Evolutionary conservation across 2,888 invertebrate species (phyloP).

Genomic region (Metalampra italica): DNA sequence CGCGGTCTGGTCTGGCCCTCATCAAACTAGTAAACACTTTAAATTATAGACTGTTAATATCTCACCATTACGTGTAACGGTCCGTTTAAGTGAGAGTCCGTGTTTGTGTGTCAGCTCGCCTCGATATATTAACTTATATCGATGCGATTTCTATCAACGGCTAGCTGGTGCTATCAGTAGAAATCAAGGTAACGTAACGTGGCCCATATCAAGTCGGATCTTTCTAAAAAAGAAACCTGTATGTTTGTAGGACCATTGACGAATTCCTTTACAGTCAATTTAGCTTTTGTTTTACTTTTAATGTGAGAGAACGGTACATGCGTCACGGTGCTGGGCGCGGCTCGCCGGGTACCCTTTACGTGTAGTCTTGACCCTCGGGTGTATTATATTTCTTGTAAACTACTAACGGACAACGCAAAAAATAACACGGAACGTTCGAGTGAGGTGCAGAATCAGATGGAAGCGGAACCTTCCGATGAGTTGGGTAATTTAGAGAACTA

Average conservation of each 20-base stretch:
- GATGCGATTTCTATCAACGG: background rate
- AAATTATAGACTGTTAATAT: conserved; percentile 11
- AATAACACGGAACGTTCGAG: background rate
- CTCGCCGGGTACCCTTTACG: conserved; percentile 7
- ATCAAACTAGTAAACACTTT: conserved; percentile 3
- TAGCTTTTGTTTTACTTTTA: conserved; percentile 36
- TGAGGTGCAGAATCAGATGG: background rate
- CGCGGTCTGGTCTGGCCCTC: background rate
- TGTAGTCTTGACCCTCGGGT: conserved; percentile 13
- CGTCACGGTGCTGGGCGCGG: conserved; percentile 17
- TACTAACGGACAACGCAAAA: background rate
- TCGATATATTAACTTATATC: background rate
- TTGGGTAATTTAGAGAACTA: too few relatives aligned
- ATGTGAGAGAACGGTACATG: conserved; percentile 35
- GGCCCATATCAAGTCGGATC: background rate
- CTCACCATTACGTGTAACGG: conserved; percentile 8
- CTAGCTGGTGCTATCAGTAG: background rate
- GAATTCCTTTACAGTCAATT: conserved; percentile 51
- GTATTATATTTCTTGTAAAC: conserved; percentile 11
- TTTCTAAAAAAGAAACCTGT: conserved; percentile 25
- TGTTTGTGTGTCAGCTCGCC: background rate
- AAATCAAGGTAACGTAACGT: background rate
- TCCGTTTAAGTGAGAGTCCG: conserved; percentile 1
- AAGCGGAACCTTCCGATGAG: background rate
- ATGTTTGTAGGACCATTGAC: conserved; percentile 42